Percentiles rank a stretch among this genome's conserved stretches.
phyloP scores from a whole-genome alignment of 2,888 invertebrate species.

The Lagria hirta region DNA sequence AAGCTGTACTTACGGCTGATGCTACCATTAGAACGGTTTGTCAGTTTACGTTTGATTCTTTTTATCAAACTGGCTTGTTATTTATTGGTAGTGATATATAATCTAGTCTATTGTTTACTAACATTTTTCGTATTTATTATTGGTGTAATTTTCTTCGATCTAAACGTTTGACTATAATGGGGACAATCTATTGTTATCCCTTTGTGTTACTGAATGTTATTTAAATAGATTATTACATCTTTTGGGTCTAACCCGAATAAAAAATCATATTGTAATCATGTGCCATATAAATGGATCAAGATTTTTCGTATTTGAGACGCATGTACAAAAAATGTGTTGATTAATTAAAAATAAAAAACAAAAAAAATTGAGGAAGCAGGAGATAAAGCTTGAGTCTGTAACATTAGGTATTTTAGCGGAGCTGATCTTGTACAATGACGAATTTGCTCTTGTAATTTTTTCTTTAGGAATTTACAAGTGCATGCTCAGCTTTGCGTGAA shows the following conservation, averaged over 20 bases:
- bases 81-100: constrained; percentile 38
- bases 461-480: constrained; percentile 22
- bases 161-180: constrained; percentile 54
- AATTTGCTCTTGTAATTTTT: no score
- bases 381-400: no score
- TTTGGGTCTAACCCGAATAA: no score
- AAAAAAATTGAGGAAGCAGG: no score
- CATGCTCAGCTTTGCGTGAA: constrained; percentile 23
- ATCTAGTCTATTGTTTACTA: constrained; percentile 41
- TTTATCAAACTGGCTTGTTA: constrained; percentile 34
- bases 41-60: constrained; percentile 13
- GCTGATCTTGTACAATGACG: no score
- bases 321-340: constrained; percentile 30
- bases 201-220: constrained; percentile 48
- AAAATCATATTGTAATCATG: constrained; percentile 35
- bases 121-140: constrained; percentile 42
- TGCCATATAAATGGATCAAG: constrained; percentile 45
- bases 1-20: constrained; percentile 21
- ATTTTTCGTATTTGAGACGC: constrained; percentile 31
- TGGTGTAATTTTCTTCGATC: constrained; percentile 44
- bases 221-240: constrained; percentile 28
- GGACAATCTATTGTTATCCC: constrained; percentile 54
- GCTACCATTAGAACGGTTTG: constrained; percentile 10
- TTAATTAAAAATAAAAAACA: no score
- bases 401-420: no score